Evolutionary conservation across 53 echinoderm and acorn worm genomes (phyloP).

Genomic region (Holothuria leucospilota): DNA sequence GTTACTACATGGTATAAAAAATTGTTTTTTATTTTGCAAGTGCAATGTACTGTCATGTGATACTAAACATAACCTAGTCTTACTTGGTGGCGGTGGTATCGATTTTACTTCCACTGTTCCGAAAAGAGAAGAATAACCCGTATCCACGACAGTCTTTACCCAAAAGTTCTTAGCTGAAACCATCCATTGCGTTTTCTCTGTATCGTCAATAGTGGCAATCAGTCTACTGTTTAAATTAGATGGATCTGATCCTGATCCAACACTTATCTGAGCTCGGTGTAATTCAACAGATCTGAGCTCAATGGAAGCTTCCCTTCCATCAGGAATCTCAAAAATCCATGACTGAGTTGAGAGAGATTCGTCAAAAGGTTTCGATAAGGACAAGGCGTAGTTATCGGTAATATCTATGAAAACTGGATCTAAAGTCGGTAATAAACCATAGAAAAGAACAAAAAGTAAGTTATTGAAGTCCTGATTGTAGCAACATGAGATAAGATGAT

Average conservation of each 20-base stretch:
- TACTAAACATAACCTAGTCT: not conserved
- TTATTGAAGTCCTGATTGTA: no score
- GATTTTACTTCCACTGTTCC: not conserved
- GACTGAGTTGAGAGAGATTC: not conserved
- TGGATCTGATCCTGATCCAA: constrained; percentile 8
- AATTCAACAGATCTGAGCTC: not conserved
- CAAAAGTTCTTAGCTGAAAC: constrained; percentile 7
- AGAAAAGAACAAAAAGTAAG: no score
- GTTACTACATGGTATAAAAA: no score
- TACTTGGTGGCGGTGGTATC: not conserved
- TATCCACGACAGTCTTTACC: not conserved
- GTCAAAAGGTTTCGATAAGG: not conserved
- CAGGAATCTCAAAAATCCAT: constrained; percentile 16
- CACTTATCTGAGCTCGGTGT: not conserved
- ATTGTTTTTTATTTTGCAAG: no score
- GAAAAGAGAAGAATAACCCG: not conserved
- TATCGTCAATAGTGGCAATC: not conserved
- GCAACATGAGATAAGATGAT: no score
- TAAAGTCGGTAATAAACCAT: not conserved
- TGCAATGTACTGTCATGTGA: no score
- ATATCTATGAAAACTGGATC: not conserved
- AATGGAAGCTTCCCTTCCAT: not conserved
- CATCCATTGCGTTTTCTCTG: not conserved
- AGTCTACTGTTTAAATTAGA: not conserved
- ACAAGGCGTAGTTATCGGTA: not conserved